Conservation (phyloP, 2,113 vertebrate species). For the Zosterops pallidus region DNA sequence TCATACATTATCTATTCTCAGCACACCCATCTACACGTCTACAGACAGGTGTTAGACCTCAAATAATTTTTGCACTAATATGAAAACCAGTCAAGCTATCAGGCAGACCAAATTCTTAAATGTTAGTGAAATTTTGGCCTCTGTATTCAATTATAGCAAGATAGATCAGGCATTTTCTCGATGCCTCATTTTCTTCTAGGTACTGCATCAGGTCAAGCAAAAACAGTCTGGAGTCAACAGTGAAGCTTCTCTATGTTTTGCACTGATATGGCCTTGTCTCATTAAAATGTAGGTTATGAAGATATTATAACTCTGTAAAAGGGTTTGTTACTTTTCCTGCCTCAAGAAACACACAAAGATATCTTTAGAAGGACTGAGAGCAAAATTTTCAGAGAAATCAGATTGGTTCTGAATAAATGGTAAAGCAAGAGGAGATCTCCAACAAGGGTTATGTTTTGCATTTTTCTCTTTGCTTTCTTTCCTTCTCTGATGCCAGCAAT, state of each 20-base stretch:
- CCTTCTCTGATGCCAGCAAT: not conserved
- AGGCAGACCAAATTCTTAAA: not conserved
- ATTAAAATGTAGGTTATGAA: not conserved
- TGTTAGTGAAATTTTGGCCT: not conserved
- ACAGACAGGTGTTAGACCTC: not conserved
- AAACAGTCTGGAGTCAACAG: not conserved
- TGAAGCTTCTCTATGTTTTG: not conserved
- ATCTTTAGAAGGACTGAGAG: not conserved
- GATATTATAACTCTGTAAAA: not conserved
- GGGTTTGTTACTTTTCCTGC: not conserved
- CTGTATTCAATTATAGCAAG: not conserved
- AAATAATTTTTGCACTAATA: not conserved
- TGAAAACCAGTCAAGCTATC: not conserved
- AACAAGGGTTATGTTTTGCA: not conserved
- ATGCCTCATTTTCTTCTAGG: not conserved
- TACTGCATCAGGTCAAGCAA: not conserved
- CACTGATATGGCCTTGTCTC: not conserved
- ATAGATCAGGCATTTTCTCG: not conserved
- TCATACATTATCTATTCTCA: rapidly evolving
- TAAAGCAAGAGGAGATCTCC: not conserved
- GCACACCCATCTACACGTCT: not conserved
- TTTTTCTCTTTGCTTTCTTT: not conserved
- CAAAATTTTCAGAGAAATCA: not conserved
- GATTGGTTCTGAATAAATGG: not conserved
- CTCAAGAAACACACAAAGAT: not conserved